These are phyloP conservation scores for Pelobates fuscus DNA, from an alignment of 2,113 vertebrate species.

Conservation along the genomic window DNA sequence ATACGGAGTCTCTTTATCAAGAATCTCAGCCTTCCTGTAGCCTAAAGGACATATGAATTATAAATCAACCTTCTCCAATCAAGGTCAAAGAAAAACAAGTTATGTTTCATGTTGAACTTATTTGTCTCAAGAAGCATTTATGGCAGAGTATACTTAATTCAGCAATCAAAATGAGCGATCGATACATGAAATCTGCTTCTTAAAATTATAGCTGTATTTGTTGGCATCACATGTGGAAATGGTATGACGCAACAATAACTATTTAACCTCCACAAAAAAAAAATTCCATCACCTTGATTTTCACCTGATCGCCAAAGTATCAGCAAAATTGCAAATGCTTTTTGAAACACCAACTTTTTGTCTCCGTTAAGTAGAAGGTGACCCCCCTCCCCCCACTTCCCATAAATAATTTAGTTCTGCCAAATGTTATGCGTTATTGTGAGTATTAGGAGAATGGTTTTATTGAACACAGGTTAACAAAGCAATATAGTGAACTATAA, in stretches of 20 bases:
- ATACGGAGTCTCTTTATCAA: conserved; percentile 46
- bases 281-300: too few relatives aligned
- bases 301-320: too few relatives aligned
- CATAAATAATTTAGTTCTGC: too few relatives aligned
- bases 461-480: too few relatives aligned
- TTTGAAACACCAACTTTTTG: too few relatives aligned
- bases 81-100: conserved; percentile 48
- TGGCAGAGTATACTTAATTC: conserved; percentile 16
- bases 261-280: neutral
- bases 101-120: conserved; percentile 41
- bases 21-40: conserved; percentile 48
- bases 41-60: conserved; percentile 51
- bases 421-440: too few relatives aligned
- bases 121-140: conserved; percentile 39
- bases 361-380: too few relatives aligned
- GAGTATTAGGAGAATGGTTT: too few relatives aligned
- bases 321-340: too few relatives aligned
- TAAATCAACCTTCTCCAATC: conserved; percentile 48
- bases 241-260: neutral
- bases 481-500: too few relatives aligned
- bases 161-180: neutral
- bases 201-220: too few relatives aligned
- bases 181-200: neutral
- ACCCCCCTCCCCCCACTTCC: too few relatives aligned
- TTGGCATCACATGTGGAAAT: neutral